Conservation (phyloP, 2,113 vertebrate species). For the Sinocyclocheilus grahami region DNA sequence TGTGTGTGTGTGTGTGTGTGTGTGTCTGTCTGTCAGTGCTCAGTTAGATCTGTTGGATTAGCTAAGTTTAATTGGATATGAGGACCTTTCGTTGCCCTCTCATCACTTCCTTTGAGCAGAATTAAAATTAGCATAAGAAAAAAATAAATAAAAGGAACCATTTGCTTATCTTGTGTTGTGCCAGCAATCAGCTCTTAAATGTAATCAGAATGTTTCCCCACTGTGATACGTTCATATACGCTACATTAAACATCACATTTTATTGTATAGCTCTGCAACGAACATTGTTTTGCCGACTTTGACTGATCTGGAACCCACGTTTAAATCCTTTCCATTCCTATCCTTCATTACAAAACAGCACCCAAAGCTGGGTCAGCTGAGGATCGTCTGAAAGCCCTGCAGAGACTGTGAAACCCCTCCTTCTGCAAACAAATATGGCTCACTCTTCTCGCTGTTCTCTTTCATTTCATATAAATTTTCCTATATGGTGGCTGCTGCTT, state of each 20-base stretch:
- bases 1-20: background rate
- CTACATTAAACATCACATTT: slow-evolving; percentile 7
- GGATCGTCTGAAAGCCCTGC: slow-evolving; percentile 8
- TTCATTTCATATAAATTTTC: background rate
- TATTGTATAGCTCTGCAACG: background rate
- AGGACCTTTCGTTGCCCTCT: slow-evolving; percentile 40
- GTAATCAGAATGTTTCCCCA: slow-evolving; percentile 1
- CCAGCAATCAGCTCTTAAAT: slow-evolving; percentile 8
- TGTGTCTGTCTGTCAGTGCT: background rate
- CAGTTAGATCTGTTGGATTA: slow-evolving; percentile 49
- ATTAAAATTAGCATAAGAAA: slow-evolving; percentile 39
- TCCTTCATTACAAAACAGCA: slow-evolving; percentile 10
- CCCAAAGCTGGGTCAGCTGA: slow-evolving; percentile 32
- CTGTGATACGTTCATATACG: background rate
- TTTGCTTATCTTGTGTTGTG: slow-evolving; percentile 20
- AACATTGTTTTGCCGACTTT: background rate
- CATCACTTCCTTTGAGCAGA: slow-evolving; percentile 39
- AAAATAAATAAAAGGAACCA: slow-evolving; percentile 26
- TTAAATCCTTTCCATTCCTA: background rate
- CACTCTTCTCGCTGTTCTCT: background rate
- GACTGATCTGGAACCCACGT: background rate
- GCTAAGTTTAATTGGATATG: slow-evolving; percentile 45
- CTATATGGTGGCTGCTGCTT: background rate
- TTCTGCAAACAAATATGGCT: background rate
- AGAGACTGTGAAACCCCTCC: slow-evolving; percentile 4